A percentile compares a stretch with the other conserved stretches of the same genome.
These are phyloP conservation scores for Spea multiplicata DNA, from an alignment of 2,113 vertebrate species.

Conservation along the genomic window DNA sequence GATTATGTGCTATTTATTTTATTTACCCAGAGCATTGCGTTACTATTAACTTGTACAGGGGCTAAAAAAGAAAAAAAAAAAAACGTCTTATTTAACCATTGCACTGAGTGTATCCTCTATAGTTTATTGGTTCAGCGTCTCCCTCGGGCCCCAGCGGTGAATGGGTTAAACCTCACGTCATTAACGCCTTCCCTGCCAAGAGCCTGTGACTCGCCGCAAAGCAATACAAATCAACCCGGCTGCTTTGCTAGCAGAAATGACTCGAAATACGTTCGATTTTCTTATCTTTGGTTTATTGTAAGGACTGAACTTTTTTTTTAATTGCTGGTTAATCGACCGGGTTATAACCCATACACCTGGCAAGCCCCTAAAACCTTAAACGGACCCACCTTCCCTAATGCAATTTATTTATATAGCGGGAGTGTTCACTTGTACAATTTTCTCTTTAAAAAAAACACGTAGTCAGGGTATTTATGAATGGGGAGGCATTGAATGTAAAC, in stretches of 20 bases:
- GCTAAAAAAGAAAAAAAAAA: not conserved
- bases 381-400: no score
- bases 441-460: no score
- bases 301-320: no score
- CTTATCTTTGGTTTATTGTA: no score
- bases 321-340: no score
- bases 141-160: conserved; percentile 43
- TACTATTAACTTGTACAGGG: conserved; percentile 61
- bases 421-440: no score
- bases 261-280: no score
- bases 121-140: conserved; percentile 36
- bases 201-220: not conserved
- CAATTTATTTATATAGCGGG: no score
- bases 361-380: no score
- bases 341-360: no score
- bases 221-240: not conserved
- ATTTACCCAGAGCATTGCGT: conserved; percentile 64
- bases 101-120: conserved; percentile 56
- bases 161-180: conserved; percentile 43
- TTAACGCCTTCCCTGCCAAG: conserved; percentile 21
- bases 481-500: no score
- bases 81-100: conserved; percentile 39
- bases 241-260: not conserved
- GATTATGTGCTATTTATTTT: conserved; percentile 67
- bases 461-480: no score